Evolutionary conservation across 2,888 invertebrate genomes (phyloP), one percentile per base, ranked within the genome.

Genomic region (Leptopilina drosophilae): DNA sequence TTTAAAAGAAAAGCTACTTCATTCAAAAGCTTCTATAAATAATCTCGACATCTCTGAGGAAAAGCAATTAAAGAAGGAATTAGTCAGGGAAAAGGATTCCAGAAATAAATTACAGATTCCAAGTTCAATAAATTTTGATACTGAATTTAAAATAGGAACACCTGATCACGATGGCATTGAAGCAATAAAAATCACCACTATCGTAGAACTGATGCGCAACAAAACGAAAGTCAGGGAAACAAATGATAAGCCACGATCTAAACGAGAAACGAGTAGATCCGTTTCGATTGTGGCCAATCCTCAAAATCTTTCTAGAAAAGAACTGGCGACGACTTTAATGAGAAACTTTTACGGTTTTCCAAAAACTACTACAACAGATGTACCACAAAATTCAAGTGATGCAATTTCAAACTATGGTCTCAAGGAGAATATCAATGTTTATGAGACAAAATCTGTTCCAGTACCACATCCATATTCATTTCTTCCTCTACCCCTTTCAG

Each of bases 21-120:
- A 73, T 26, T 73, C 73, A 26, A 73, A 73, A 73, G 26, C 56
- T 26, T 53, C 73, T 56, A 40, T 6, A 56, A 73, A 73, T 53
- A 56, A 73, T n/a, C 26, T 73, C 8, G 73, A 59, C 5, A 73
- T n/a, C 3, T n/a, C 7, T 11, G 56, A 77, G 90, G 20, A 89
- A 90, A 82, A 87, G 90, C 89, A 81, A 79, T 3, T 15, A 49
- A 11, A 26, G 12, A 69, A 33, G 12, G 8, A 9, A 7, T 12
- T 6, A 20, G 89, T 81, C 79, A 3, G 20, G 20, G 7, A 26
- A 20, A 69, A 26, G 12, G 8, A 20, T 53, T 20, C 26, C 12
- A 26, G 20, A 7, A 11, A n/a, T 9, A 20, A 67, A 69, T 26
- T 8, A 89, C 5, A 15, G 46, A 77, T 40, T 15, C 33, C 33